Evolutionary conservation across 2,113 vertebrate species (phyloP).

Genomic region (Ariopsis seemanni): DNA sequence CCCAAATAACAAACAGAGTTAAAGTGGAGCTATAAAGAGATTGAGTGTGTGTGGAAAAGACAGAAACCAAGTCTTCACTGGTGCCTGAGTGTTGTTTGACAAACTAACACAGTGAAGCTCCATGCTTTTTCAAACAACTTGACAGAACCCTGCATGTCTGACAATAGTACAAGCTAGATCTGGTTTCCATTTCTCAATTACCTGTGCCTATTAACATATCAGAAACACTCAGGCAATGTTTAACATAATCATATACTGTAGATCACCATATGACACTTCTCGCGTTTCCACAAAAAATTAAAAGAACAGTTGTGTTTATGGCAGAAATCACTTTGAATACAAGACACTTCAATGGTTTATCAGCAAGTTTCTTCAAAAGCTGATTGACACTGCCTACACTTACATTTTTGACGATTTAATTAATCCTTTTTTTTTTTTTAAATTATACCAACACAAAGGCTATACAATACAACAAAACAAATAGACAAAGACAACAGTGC

Average conservation of each 20-base stretch:
- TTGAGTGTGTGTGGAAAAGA: slow-evolving; percentile 14
- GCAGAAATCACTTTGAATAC: background rate
- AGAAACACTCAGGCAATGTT: background rate
- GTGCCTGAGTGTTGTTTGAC: slow-evolving; percentile 43
- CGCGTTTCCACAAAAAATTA: background rate
- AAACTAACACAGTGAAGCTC: slow-evolving; percentile 19
- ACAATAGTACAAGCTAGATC: slow-evolving; percentile 28
- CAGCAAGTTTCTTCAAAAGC: background rate
- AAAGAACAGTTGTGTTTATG: background rate
- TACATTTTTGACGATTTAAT: no score
- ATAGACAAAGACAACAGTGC: no score
- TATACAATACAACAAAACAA: no score
- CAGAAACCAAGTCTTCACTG: slow-evolving; percentile 23
- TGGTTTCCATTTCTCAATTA: slow-evolving; percentile 18
- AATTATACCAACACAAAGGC: no score
- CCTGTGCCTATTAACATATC: background rate
- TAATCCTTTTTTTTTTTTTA: no score
- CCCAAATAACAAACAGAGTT: slow-evolving; percentile 26
- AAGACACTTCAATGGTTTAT: background rate
- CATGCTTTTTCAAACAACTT: slow-evolving; percentile 29
- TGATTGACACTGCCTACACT: background rate
- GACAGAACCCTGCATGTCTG: slow-evolving; percentile 32
- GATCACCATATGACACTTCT: background rate
- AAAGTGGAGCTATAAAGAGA: slow-evolving; percentile 20
- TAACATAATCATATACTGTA: background rate